Conservation (phyloP, 2,113 vertebrate genomes). For the Nannobrachium achirus region DNA sequence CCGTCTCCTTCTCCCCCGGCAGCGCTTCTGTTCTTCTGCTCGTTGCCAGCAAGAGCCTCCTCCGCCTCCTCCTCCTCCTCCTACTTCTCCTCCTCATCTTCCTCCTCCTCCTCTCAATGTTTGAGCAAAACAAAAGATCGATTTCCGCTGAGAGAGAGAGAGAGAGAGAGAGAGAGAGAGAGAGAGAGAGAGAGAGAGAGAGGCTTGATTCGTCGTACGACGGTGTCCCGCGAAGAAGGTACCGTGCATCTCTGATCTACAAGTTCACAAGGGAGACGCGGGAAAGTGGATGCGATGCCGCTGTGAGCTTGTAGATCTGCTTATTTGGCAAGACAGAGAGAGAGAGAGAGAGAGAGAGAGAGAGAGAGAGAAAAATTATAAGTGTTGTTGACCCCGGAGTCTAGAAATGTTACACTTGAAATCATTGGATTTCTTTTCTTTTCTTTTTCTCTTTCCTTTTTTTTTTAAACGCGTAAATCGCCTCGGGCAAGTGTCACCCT, state of each 20-base stretch:
- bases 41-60: constrained; percentile 66
- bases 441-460: no score
- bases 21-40: constrained; percentile 73
- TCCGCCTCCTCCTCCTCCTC: constrained; percentile 57
- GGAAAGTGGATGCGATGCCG: no score
- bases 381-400: constrained; percentile 79
- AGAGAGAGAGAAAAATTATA: constrained; percentile 52
- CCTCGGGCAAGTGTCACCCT: constrained; percentile 79
- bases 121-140: constrained; percentile 82
- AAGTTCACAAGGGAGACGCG: no score
- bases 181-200: constrained; percentile 7
- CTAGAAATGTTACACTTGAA: constrained; percentile 81
- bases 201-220: neutral
- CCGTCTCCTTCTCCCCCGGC: constrained; percentile 78
- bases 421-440: constrained; percentile 63
- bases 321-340: constrained; percentile 41
- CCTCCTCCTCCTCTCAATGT: constrained; percentile 44
- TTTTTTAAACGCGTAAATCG: constrained; percentile 45
- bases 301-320: no score
- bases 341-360: constrained; percentile 35
- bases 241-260: no score
- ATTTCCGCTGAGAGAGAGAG: constrained; percentile 59
- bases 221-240: no score
- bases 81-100: no score
- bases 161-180: constrained; percentile 32